Conservation (phyloP, 2,113 vertebrate species). For the Alligator sinensis region DNA sequence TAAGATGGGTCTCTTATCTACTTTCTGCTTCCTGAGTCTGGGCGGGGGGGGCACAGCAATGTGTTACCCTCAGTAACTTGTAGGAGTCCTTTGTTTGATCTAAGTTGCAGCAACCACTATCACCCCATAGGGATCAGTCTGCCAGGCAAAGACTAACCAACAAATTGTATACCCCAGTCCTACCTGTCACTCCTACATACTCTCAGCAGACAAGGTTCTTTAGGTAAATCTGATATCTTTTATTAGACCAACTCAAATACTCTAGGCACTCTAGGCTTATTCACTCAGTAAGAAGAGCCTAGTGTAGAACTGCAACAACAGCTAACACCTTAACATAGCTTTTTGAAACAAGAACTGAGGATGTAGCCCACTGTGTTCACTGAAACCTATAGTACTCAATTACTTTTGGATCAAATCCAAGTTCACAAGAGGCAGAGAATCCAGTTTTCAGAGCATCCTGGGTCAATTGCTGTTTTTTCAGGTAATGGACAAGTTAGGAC, state of each 20-base stretch:
- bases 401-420: background rate
- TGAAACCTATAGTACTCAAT: rapidly evolving
- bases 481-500: constrained; percentile 63
- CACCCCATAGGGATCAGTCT: background rate
- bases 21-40: constrained; percentile 44
- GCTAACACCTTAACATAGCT: background rate
- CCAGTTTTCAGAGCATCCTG: constrained; percentile 13
- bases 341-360: background rate
- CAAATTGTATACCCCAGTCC: background rate
- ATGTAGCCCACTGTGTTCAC: background rate
- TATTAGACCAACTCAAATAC: too few species aligned
- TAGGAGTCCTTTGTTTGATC: background rate
- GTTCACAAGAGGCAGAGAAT: background rate
- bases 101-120: background rate
- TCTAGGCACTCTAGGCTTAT: background rate
- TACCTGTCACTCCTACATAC: rapidly evolving
- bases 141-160: background rate
- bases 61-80: background rate
- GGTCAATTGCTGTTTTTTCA: constrained; percentile 26
- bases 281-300: background rate
- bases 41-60: background rate
- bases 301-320: background rate
- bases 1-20: constrained; percentile 41
- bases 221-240: too few species aligned
- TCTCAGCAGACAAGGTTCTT: background rate